These are phyloP conservation scores for Erythrolamprus reginae DNA, from an alignment of 2,113 vertebrate species.

Conservation along the genomic window DNA sequence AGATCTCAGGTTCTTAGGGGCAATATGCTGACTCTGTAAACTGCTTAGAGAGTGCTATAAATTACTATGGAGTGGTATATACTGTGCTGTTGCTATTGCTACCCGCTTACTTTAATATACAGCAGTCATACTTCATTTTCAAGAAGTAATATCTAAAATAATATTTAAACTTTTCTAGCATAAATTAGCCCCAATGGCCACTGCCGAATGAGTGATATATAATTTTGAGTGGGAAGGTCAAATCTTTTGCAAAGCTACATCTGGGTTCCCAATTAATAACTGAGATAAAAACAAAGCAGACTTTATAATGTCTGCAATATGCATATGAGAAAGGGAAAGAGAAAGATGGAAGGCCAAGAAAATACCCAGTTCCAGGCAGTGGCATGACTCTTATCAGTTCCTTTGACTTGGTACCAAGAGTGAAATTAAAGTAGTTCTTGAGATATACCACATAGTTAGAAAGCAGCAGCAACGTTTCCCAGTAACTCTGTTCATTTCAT, in stretches of 20 bases:
- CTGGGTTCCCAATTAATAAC: not conserved
- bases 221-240: not conserved
- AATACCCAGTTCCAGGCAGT: not conserved
- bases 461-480: conserved; percentile 47
- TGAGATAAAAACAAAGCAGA: not conserved
- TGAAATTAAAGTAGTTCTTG: conserved; percentile 43
- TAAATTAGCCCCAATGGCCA: not conserved
- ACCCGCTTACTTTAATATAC: not conserved
- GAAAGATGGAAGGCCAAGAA: not conserved
- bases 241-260: not conserved
- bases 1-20: too few relatives aligned
- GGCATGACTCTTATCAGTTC: not conserved
- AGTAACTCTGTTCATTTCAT: conserved; percentile 45
- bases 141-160: not conserved
- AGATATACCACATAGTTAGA: conserved; percentile 37
- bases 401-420: not conserved
- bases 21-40: too few relatives aligned
- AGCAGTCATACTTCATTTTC: not conserved
- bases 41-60: too few relatives aligned
- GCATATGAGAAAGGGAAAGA: not conserved
- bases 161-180: conserved; percentile 19
- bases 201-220: not conserved
- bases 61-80: too few relatives aligned
- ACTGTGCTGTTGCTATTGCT: too few relatives aligned
- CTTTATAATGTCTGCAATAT: not conserved